Conservation (phyloP, 2,888 invertebrate genomes). For the Athrips mouffetella region DNA sequence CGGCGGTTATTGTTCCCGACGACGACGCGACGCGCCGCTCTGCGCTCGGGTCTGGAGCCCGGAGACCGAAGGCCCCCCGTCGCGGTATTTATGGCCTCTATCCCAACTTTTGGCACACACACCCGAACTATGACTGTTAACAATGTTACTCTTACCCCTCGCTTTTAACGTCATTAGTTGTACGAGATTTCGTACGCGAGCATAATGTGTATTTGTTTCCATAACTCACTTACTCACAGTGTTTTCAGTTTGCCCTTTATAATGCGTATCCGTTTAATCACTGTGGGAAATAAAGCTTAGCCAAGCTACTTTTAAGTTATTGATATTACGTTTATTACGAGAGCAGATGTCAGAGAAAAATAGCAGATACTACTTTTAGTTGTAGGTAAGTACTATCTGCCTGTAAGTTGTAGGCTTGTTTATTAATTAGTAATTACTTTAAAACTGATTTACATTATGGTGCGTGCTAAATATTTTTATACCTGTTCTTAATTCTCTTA, state of each 20-base stretch:
- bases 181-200: conserved; percentile 69
- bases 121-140: conserved; percentile 71
- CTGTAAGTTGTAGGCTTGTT: too few relatives aligned
- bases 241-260: conserved; percentile 60
- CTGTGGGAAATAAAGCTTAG: conserved; percentile 68
- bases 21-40: conserved; percentile 20
- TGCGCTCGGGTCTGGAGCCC: conserved; percentile 16
- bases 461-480: too few relatives aligned
- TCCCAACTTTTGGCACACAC: conserved; percentile 71
- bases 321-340: conserved; percentile 47
- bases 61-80: conserved; percentile 50
- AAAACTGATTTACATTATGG: too few relatives aligned
- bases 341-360: conserved; percentile 28
- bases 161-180: conserved; percentile 74
- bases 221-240: conserved; percentile 58
- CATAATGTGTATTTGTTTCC: conserved; percentile 74
- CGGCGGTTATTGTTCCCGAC: conserved; percentile 61
- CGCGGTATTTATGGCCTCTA: conserved; percentile 69
- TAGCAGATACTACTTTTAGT: neutral
- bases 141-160: conserved; percentile 73
- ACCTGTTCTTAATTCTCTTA: too few relatives aligned
- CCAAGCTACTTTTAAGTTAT: conserved; percentile 54
- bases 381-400: too few relatives aligned
- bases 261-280: conserved; percentile 55
- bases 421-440: too few relatives aligned